Conservation (phyloP, 1,140 invertebrate genomes). For the Pomacea maculata region DNA sequence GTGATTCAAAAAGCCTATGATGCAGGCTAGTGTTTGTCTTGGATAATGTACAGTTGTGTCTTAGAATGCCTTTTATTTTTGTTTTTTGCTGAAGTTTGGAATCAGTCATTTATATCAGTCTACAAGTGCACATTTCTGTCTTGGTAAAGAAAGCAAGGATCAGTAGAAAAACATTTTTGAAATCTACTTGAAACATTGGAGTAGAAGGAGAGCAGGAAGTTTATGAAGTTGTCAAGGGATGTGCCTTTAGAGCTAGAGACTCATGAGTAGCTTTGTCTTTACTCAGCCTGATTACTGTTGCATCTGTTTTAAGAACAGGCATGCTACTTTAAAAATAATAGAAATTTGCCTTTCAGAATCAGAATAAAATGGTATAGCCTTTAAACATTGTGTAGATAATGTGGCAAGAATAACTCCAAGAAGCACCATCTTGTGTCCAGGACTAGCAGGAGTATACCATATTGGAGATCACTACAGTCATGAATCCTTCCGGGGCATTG, state of each 20-base stretch:
- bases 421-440: conserved; percentile 37
- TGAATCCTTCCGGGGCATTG: conserved; percentile 57
- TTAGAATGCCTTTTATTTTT: background rate
- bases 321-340: too few relatives aligned
- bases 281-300: too few relatives aligned
- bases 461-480: conserved; percentile 61
- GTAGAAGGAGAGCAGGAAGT: too few relatives aligned
- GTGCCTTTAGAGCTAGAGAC: background rate
- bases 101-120: too few relatives aligned
- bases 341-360: too few relatives aligned
- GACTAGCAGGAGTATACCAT: conserved; percentile 63
- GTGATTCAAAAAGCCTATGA: background rate
- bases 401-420: too few relatives aligned
- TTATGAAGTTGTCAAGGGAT: background rate
- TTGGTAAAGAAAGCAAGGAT: too few relatives aligned
- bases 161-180: too few relatives aligned
- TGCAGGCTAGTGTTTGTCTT: background rate
- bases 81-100: background rate
- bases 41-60: background rate
- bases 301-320: too few relatives aligned
- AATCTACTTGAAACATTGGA: too few relatives aligned
- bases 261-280: too few relatives aligned
- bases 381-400: background rate
- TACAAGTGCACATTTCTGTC: too few relatives aligned
- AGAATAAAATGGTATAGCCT: background rate